Conservation (phyloP, 2,113 vertebrate species). For the Garra rufa region DNA sequence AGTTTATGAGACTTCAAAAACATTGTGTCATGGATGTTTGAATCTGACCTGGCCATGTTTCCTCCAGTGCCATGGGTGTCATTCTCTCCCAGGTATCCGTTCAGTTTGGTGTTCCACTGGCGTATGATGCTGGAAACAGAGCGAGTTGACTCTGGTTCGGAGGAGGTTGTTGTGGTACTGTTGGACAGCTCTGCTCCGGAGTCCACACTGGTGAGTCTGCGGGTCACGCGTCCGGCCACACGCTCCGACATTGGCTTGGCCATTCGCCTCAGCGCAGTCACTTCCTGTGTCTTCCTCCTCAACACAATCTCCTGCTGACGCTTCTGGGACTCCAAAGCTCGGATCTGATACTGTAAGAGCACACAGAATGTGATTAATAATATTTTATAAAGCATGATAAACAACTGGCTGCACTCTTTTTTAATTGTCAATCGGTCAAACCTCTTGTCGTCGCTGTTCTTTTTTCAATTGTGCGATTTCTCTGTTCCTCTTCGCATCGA, state of each 20-base stretch:
- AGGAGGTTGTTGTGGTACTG: constrained; percentile 83
- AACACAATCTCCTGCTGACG: constrained; percentile 94
- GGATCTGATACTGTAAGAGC: constrained; percentile 88
- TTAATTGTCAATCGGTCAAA: constrained; percentile 49
- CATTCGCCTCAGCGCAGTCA: constrained; percentile 88
- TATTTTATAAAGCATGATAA: background rate
- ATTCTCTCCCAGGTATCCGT: constrained; percentile 83
- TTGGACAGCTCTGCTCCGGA: constrained; percentile 87
- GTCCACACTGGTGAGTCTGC: constrained; percentile 77
- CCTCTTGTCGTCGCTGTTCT: constrained; percentile 92
- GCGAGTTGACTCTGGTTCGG: constrained; percentile 83
- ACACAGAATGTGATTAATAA: background rate
- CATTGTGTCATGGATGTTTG: background rate
- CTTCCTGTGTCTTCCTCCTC: constrained; percentile 94
- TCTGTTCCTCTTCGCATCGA: constrained; percentile 90
- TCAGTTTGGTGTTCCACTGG: constrained; percentile 95
- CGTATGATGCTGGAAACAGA: constrained; percentile 92
- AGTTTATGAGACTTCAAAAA: background rate
- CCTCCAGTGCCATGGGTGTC: constrained; percentile 71
- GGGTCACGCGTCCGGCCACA: constrained; percentile 79
- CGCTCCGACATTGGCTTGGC: constrained; percentile 93
- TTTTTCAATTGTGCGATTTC: constrained; percentile 97
- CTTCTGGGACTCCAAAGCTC: constrained; percentile 94
- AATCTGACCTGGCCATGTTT: constrained; percentile 59
- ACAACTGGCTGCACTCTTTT: no score